These are phyloP conservation scores for Megalops atlanticus DNA, from an alignment of 2,113 vertebrate genomes.

Conservation along the genomic window DNA sequence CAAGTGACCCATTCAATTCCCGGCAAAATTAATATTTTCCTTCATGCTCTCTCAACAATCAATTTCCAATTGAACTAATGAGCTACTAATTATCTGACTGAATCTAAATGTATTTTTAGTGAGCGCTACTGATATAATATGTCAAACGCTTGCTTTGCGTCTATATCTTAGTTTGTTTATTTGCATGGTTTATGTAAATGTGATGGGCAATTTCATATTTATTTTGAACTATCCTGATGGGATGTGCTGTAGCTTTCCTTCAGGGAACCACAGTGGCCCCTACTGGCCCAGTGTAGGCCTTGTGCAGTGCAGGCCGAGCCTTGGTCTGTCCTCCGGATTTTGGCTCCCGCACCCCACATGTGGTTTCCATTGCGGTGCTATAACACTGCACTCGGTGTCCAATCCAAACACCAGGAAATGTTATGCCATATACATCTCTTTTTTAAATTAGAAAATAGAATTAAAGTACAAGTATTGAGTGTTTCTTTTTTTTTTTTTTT, in stretches of 20 bases:
- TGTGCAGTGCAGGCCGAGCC: neutral
- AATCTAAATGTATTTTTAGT: neutral
- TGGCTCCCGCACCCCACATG: neutral
- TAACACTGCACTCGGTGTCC: neutral
- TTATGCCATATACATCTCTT: neutral
- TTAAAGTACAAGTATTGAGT: neutral
- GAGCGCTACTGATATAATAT: neutral
- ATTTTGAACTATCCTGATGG: neutral
- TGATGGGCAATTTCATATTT: neutral
- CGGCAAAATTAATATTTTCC: neutral
- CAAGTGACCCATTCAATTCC: neutral
- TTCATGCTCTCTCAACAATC: neutral
- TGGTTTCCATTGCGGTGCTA: neutral
- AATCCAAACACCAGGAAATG: neutral
- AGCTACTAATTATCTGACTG: conserved; percentile 10
- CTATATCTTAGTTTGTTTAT: neutral
- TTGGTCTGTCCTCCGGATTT: neutral
- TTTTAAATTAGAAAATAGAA: neutral
- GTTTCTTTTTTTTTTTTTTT: too few species aligned
- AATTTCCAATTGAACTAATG: conserved; percentile 31
- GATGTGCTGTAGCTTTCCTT: neutral
- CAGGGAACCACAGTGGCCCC: neutral
- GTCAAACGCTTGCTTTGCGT: neutral
- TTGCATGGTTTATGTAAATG: neutral
- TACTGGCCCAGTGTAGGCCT: neutral